These are phyloP conservation scores for Acrobasis consociella DNA, from an alignment of 2,888 invertebrate genomes.

Conservation along the genomic window DNA sequence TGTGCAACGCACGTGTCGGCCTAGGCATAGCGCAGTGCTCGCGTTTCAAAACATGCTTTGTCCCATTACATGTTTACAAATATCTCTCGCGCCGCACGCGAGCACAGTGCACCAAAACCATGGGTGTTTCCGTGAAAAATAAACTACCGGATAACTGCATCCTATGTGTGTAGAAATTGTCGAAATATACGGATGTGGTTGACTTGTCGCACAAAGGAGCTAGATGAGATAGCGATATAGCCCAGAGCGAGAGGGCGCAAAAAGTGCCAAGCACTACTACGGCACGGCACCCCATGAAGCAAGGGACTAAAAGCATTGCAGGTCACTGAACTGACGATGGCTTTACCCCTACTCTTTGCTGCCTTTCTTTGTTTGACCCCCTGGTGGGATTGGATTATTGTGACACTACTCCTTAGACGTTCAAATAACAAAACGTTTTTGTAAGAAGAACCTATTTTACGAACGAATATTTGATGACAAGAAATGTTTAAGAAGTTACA, in stretches of 20 bases:
- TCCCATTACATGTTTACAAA: slow-evolving; percentile 65
- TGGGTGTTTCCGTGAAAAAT: slow-evolving; percentile 44
- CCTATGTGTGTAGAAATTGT: slow-evolving; percentile 16
- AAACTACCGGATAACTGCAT: slow-evolving; percentile 18
- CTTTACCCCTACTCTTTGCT: slow-evolving; percentile 53
- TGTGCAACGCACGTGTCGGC: slow-evolving; percentile 45
- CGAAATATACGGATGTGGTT: slow-evolving; percentile 20
- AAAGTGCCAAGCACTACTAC: slow-evolving; percentile 50
- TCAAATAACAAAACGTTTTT: background rate
- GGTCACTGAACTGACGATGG: slow-evolving; percentile 72
- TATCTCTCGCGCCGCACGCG: slow-evolving; percentile 41
- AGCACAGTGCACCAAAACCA: slow-evolving; percentile 31
- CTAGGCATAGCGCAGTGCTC: slow-evolving; percentile 2
- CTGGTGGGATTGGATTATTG: slow-evolving; percentile 30
- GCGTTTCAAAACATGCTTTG: slow-evolving; percentile 67
- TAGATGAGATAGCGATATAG: slow-evolving; percentile 52
- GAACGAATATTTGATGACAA: background rate
- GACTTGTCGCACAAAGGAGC: slow-evolving; percentile 50
- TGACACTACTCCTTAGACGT: slow-evolving; percentile 2
- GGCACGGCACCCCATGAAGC: slow-evolving; percentile 71
- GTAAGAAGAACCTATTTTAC: background rate
- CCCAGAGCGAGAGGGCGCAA: slow-evolving; percentile 56
- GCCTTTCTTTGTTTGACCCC: slow-evolving; percentile 42
- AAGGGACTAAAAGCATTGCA: slow-evolving; percentile 65
- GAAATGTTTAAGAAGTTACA: background rate